Base-by-base conservation (phyloP, 1,140 invertebrate species). In the Drosophila paulistorum region DNA sequence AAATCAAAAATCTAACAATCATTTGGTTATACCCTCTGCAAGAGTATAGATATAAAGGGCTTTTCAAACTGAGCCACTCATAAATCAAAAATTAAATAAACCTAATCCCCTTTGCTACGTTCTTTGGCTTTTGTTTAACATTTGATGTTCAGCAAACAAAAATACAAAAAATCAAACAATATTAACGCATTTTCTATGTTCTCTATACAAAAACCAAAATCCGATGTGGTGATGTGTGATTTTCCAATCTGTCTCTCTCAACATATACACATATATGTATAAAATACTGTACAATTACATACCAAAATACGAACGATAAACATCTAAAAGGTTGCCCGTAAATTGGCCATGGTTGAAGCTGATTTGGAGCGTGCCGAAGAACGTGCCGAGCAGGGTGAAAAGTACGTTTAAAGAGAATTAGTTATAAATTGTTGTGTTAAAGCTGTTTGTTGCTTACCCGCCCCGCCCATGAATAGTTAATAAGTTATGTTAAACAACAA, bases 261-360 rank as follows among this genome's bases (percentile, higher is more conserved):
- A 74, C 48, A 3, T 37, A 11, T 35, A 59, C 26, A 54, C 60
- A 66, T 74, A 85, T n/a, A 73, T 70, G 71, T 70, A 66, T 55
- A 77, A 58, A 48, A 45, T 66, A 67, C 65, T 71, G 71, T 66
- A 69, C 71, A 79, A 81, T 67, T 48, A 87, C 30, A 30, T 74
- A 72, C 68, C 45, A 68, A 30, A 30, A 71, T 58, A 77, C 63
- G 63, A 65, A 72, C 74, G 55, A 78, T 75, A 81, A 85, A 72
- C 92, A 51, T 51, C 45, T 51, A 51, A 92, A 95, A 99, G 99
- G 98, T 99, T 93, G 98, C 99, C 95, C 98, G 99, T 98, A 99
- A 99, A 96, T 97, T 99, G 96, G 99, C 99, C 94, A 99, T 99
- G 98, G 99, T 99, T 96, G 99, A 99, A 95, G 99, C 99, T 93